phyloP scores from a whole-genome alignment of 1,140 invertebrate genomes.

The Lordiphosa mommai region DNA sequence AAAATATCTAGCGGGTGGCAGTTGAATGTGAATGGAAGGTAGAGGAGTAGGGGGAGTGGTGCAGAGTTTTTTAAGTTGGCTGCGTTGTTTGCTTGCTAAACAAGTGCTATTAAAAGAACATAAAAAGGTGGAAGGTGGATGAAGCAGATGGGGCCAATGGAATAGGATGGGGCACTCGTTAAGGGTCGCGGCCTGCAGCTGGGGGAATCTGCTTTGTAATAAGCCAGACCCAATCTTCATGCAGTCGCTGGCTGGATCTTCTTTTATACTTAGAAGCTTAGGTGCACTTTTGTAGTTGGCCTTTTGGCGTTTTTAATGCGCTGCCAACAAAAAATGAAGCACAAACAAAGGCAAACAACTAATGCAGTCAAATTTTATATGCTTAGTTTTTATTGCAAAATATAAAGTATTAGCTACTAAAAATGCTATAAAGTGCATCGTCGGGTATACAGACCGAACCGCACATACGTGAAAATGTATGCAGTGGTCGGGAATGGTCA shows the following conservation, averaged over 20 bases:
- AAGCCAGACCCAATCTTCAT: slow-evolving; percentile 41
- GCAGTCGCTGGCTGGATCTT: slow-evolving; percentile 24
- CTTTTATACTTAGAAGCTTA: slow-evolving; percentile 56
- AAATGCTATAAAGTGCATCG: slow-evolving; percentile 38
- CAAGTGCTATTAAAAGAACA: slow-evolving; percentile 75
- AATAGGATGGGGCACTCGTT: slow-evolving; percentile 46
- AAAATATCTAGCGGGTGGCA: slow-evolving; percentile 58
- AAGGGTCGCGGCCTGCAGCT: slow-evolving; percentile 31
- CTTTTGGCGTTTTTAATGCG: slow-evolving; percentile 51
- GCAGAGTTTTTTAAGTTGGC: slow-evolving; percentile 60
- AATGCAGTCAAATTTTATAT: slow-evolving; percentile 63
- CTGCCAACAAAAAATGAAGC: slow-evolving; percentile 21
- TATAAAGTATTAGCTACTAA: slow-evolving; percentile 51
- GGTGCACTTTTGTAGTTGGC: slow-evolving; percentile 67
- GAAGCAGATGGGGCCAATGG: slow-evolving; percentile 16
- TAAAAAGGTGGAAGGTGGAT: slow-evolving; percentile 63
- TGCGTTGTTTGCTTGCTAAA: slow-evolving; percentile 75
- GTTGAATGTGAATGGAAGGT: slow-evolving; percentile 8
- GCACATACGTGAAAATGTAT: too few species aligned
- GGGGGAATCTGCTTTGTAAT: slow-evolving; percentile 30
- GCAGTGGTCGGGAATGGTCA: too few species aligned
- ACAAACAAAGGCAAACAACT: slow-evolving; percentile 23
- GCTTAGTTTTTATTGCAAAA: slow-evolving; percentile 52
- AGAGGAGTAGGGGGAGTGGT: background rate
- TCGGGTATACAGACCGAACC: too few species aligned